phyloP scores from a whole-genome alignment of 1,140 invertebrate genomes.

The Cotesia glomerata region DNA sequence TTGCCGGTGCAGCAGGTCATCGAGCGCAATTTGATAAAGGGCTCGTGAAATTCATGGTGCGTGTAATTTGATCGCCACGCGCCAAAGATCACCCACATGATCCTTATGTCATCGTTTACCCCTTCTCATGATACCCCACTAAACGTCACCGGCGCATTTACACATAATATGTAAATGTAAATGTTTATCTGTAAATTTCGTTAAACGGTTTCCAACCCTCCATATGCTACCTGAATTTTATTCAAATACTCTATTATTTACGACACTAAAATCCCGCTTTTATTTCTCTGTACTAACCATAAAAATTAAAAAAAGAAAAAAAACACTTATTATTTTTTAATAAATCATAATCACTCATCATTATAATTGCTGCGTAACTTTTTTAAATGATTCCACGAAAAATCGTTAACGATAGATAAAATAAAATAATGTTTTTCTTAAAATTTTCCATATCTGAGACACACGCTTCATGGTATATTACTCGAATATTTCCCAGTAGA shows the following conservation, averaged over 20 bases:
- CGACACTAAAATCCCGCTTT: no score
- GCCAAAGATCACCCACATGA: constrained; percentile 30
- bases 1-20: not conserved
- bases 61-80: constrained; percentile 36
- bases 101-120: constrained; percentile 10
- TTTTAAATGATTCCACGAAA: no score
- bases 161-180: constrained; percentile 42
- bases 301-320: no score
- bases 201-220: constrained; percentile 35
- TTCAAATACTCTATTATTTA: not conserved
- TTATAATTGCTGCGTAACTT: no score
- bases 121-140: constrained; percentile 1
- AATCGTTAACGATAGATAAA: not conserved
- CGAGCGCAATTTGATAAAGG: not conserved
- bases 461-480: not conserved
- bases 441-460: constrained; percentile 1
- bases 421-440: not conserved
- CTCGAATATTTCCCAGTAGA: not conserved
- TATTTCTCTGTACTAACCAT: no score
- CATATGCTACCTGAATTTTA: not conserved
- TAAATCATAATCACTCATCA: no score
- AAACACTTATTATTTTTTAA: no score
- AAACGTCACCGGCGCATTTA: not conserved
- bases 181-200: constrained; percentile 37
- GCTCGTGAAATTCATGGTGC: constrained; percentile 16